A percentile compares a stretch with the other conserved stretches of the same genome.
These are phyloP conservation scores for Myrmecobius fasciatus DNA, from an alignment of 2,113 vertebrate genomes.

Conservation along the genomic window DNA sequence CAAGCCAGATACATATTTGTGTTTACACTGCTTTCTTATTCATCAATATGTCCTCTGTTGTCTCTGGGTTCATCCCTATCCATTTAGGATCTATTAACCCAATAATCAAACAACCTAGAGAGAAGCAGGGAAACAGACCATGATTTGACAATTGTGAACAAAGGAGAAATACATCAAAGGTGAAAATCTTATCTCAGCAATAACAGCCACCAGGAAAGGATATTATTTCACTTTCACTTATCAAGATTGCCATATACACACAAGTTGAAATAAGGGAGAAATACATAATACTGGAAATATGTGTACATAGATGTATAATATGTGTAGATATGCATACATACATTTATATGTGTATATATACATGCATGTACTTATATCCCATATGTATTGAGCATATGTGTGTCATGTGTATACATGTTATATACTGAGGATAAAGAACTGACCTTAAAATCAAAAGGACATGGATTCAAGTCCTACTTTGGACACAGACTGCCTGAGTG, in stretches of 20 bases:
- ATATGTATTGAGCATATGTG: not conserved
- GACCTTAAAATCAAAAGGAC: no score
- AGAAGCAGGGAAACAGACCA: slow-evolving; percentile 64
- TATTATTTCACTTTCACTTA: slow-evolving; percentile 68
- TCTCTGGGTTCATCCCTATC: slow-evolving; percentile 60
- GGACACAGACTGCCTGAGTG: not conserved
- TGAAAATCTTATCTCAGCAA: slow-evolving; percentile 68
- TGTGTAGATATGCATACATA: no score
- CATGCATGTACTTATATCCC: no score
- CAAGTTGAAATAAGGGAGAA: slow-evolving; percentile 14
- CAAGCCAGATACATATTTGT: slow-evolving; percentile 40
- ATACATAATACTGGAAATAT: not conserved
- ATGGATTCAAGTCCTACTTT: not conserved
- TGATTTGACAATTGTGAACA: slow-evolving; percentile 69
- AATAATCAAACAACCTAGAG: slow-evolving; percentile 61
- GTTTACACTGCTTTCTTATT: not conserved
- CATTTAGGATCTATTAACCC: slow-evolving; percentile 72
- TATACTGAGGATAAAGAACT: not conserved
- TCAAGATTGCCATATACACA: slow-evolving; percentile 73
- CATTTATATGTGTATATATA: no score
- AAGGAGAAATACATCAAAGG: slow-evolving; percentile 69
- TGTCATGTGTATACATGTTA: not conserved
- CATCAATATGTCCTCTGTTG: slow-evolving; percentile 59
- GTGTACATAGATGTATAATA: not conserved
- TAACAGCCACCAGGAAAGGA: slow-evolving; percentile 69